Evolutionary conservation across 2,113 vertebrate species (phyloP).

Genomic region (rat (Rattus norvegicus)): DNA sequence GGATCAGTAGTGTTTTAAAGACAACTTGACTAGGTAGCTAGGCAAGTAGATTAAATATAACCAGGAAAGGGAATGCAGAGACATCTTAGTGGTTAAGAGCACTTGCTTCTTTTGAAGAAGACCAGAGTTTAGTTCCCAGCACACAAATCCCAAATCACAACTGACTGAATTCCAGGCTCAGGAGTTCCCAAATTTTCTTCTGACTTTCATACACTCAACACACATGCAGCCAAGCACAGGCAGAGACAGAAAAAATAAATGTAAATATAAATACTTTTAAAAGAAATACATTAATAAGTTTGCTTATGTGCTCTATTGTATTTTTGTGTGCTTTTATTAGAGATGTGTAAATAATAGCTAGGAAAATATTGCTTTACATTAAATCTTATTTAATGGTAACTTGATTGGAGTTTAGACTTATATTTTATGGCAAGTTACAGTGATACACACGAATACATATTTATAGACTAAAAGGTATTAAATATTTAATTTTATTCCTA

Average conservation of each 20-base stretch:
- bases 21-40: background rate
- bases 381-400: background rate
- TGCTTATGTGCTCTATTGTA: background rate
- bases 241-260: background rate
- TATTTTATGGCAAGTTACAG: background rate
- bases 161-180: background rate
- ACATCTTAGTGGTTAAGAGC: no score
- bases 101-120: background rate
- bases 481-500: background rate
- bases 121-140: background rate
- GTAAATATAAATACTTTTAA: background rate
- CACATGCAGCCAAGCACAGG: background rate
- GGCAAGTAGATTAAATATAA: background rate
- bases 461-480: background rate
- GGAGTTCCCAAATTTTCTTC: background rate
- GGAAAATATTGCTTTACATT: background rate
- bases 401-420: background rate
- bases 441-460: background rate
- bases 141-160: background rate
- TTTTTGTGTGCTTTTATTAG: background rate
- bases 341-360: background rate
- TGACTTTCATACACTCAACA: background rate
- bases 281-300: background rate
- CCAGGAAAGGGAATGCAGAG: background rate
- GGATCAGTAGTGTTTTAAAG: background rate